These are phyloP conservation scores for Cactoblastis cactorum DNA, from an alignment of 2,888 invertebrate species.

Conservation along the genomic window DNA sequence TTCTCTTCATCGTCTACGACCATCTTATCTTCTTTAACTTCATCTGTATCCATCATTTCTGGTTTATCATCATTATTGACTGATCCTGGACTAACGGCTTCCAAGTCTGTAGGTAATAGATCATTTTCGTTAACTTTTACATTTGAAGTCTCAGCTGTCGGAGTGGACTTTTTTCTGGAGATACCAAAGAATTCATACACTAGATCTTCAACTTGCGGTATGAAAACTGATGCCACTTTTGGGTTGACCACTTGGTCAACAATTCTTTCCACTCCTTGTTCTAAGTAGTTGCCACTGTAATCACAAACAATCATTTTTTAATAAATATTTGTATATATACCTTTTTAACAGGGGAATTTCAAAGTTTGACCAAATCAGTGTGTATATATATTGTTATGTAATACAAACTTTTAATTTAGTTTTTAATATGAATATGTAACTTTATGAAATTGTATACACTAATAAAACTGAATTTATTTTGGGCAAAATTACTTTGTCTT, in stretches of 20 bases:
- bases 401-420: too few relatives aligned
- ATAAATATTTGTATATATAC: constrained; percentile 9
- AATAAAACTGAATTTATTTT: too few relatives aligned
- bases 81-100: constrained; percentile 90
- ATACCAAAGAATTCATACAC: constrained; percentile 93
- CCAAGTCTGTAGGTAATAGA: constrained; percentile 86
- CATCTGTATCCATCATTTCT: constrained; percentile 46
- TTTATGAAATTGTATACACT: too few relatives aligned
- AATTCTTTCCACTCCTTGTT: constrained; percentile 94
- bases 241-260: constrained; percentile 98
- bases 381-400: too few relatives aligned
- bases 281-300: constrained; percentile 90
- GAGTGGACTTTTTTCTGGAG: constrained; percentile 80
- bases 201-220: constrained; percentile 94
- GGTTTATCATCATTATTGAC: constrained; percentile 77
- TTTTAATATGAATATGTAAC: too few relatives aligned
- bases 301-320: constrained; percentile 9
- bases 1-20: constrained; percentile 45
- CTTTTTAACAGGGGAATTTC: too few relatives aligned
- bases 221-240: constrained; percentile 91
- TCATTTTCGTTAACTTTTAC: constrained; percentile 68
- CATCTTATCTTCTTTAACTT: constrained; percentile 33
- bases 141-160: constrained; percentile 51
- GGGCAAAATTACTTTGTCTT: too few relatives aligned
- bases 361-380: too few relatives aligned